Conservation (phyloP, 2,888 invertebrate species). For the Thecophora atra region DNA sequence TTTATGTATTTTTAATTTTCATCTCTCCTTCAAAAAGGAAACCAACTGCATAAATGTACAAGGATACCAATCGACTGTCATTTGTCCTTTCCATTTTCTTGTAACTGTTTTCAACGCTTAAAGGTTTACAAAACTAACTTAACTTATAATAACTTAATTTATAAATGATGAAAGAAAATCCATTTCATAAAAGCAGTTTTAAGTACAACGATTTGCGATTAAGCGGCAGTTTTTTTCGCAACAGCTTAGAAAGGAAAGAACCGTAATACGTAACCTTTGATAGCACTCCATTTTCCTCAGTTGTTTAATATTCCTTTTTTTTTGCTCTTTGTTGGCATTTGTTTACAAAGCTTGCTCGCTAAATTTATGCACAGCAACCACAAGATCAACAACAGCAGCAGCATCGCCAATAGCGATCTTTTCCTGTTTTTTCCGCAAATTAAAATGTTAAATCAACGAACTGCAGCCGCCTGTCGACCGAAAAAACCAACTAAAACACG, state of each 20-base stretch:
- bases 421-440: conserved; percentile 52
- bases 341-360: background rate
- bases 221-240: background rate
- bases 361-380: conserved; percentile 5
- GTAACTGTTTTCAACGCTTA: too few relatives aligned
- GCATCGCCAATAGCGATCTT: background rate
- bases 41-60: too few relatives aligned
- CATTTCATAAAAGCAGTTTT: too few relatives aligned
- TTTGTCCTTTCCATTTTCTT: too few relatives aligned
- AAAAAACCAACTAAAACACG: too few relatives aligned
- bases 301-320: background rate
- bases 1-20: too few relatives aligned
- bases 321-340: background rate
- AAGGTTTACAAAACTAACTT: too few relatives aligned
- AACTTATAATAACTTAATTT: too few relatives aligned
- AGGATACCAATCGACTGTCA: too few relatives aligned
- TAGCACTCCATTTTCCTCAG: conserved; percentile 10
- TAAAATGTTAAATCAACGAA: conserved; percentile 43
- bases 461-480: too few relatives aligned
- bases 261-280: background rate
- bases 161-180: too few relatives aligned
- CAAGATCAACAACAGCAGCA: conserved; percentile 28
- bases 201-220: background rate
- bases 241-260: background rate
- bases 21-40: too few relatives aligned